Evolutionary conservation across 2,113 vertebrate genomes (phyloP), one percentile per base, ranked within the genome.

Genomic region (Ailuropoda melanoleuca): DNA sequence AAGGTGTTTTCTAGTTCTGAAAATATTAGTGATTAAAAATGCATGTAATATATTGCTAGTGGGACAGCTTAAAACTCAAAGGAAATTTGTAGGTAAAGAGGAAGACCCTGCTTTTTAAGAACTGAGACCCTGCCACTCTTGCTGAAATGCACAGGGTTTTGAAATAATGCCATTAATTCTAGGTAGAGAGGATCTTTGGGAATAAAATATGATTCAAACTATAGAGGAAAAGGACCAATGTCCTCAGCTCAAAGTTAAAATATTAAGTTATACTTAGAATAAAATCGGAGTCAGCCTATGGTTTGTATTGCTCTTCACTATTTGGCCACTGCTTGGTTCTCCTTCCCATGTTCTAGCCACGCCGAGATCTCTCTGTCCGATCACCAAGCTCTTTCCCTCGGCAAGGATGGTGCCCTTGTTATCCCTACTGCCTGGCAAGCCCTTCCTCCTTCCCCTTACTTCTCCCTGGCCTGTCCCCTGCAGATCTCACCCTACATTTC

Each of bases 81-180:
- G 95, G 62, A 64, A 9, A 88, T 87, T 92, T 56, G 5, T 53
- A 56, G 29, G 8, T 12, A 37, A 50, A 85, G 72, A 60, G 12
- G n/a, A 66, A 78, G n/a, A 31, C 18, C 55, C 48, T 84, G 23
- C 62, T 80, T 97, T 55, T 68, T 74, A 39, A 85, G 43, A 90
- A 46, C 4, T 0, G 13, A 39, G 75, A 24, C 26, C 23, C 53
- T 70, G 68, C 34, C 43, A 58, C 80, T 70, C 50, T 75, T 83
- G 46, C 81, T 90, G 83, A 95, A 92, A 29, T 37, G 29, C n/a
- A 75, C 37, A 46, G 19, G 15, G 26, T 81, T 90, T 94, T 78
- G 46, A 93, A 78, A 88, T 58, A 48, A 46, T 66, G 83, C 31
- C 37, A 64, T 48, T 74, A 29, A 50, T 90, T 96, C 62, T 82